These are phyloP conservation scores for Falco columbarius DNA, from an alignment of 2,797 vertebrate species.

Conservation along the genomic window DNA sequence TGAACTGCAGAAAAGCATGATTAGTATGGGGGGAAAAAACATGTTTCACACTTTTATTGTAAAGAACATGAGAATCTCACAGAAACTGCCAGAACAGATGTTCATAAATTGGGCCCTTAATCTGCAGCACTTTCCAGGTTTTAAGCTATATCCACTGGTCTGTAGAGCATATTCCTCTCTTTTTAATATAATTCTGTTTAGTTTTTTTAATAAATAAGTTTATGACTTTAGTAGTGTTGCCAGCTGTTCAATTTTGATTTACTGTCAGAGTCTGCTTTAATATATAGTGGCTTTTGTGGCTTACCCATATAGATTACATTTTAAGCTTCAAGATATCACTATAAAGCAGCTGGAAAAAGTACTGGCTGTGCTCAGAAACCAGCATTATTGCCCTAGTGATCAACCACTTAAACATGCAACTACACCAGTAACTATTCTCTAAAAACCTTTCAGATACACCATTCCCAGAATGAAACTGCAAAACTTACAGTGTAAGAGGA, in stretches of 20 bases:
- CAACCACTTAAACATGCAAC: constrained; percentile 55
- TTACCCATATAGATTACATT: constrained; percentile 74
- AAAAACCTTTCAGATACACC: constrained; percentile 16
- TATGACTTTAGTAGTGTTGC: constrained; percentile 68
- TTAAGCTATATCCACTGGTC: constrained; percentile 59
- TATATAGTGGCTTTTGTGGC: constrained; percentile 74
- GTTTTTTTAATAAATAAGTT: constrained; percentile 75
- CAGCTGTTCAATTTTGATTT: constrained; percentile 75
- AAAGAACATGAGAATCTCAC: constrained; percentile 59
- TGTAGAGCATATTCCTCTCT: constrained; percentile 59
- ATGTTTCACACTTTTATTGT: constrained; percentile 66
- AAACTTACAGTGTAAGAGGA: background rate
- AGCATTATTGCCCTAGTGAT: constrained; percentile 52
- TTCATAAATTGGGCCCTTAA: constrained; percentile 68
- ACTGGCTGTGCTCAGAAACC: constrained; percentile 62
- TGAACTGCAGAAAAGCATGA: constrained; percentile 70
- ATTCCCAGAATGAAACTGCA: constrained; percentile 21
- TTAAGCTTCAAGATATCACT: constrained; percentile 75
- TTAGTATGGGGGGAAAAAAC: background rate
- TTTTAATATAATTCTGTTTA: constrained; percentile 74
- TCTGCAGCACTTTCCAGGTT: constrained; percentile 73
- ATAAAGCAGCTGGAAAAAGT: constrained; percentile 72
- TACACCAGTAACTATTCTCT: constrained; percentile 26
- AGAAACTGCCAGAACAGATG: constrained; percentile 72
- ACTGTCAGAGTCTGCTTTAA: constrained; percentile 71